These are phyloP conservation scores for Craterocephalus amniculus DNA, from an alignment of 2,797 vertebrate genomes.

Conservation along the genomic window DNA sequence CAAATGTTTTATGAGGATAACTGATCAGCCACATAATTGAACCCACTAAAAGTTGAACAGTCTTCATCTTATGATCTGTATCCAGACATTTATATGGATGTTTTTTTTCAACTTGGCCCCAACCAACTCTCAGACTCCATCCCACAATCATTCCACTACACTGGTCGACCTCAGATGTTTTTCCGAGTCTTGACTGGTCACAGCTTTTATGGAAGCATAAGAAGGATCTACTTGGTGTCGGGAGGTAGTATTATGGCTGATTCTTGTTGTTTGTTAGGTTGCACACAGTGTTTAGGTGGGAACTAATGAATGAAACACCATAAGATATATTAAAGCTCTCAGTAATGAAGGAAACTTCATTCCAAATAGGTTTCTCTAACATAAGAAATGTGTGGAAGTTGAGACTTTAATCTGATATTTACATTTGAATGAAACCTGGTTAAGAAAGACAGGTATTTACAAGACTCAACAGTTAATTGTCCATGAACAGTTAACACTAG, in stretches of 20 bases:
- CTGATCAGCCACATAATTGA: background rate
- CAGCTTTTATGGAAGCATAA: background rate
- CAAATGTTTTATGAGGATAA: background rate
- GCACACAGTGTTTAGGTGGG: background rate
- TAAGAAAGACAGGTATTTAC: background rate
- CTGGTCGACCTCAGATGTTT: background rate
- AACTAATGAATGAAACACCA: background rate
- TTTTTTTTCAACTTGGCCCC: too few relatives aligned
- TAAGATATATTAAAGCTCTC: background rate
- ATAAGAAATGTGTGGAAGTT: background rate
- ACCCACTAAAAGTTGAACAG: background rate
- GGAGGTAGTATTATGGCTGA: background rate
- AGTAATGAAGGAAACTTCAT: background rate
- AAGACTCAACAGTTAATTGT: background rate
- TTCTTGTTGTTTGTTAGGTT: background rate
- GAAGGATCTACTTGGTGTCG: background rate
- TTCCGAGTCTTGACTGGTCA: background rate
- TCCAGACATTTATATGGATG: too few relatives aligned
- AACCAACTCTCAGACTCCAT: background rate
- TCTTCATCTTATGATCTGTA: background rate
- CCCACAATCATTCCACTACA: background rate
- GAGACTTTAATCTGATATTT: background rate
- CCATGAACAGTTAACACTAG: background rate
- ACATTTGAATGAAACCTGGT: background rate
- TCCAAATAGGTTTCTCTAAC: background rate